Evolutionary conservation across 2,797 vertebrate genomes (phyloP), one percentile per base, ranked within the genome.

Genomic region (Fringilla coelebs): DNA sequence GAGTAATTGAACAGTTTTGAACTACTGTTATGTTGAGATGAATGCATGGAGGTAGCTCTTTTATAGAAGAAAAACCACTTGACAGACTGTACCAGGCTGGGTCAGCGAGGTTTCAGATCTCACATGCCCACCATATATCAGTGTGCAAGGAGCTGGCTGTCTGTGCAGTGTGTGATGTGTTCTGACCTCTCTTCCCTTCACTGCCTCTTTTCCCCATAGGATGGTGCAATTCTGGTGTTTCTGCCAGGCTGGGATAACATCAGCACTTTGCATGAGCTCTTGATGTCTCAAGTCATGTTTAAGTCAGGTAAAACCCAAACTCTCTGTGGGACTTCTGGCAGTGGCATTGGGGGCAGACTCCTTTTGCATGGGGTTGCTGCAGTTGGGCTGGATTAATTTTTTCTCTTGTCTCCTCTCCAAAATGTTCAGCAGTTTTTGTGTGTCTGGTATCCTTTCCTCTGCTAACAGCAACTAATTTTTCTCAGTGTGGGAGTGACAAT

Each of bases 191-290:
- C n/a, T 38, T 62, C 62, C 34, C 45, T 92, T 70, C 41, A 2
- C 25, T 89, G 48, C 74, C 79, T 94, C 51, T 41, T 70, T 31
- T 83, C 21, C n/a, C 7, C 78, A 48, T 87, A 99, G 99, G 99
- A 99, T 76, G 99, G 99, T 95, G 99, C 99, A 6, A 99, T 99
- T 96, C 96, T 99, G 85, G 98, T 99, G 74, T 99, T 99, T 97
- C 98, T 99, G 49, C 99, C 99, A 51, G 99, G 99, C 82, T 99
- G 99, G 99, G 99, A 99, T 98, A 99, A 99, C 97, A 99, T 99
- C 95, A 99, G 99, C 97, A 97, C 95, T 65, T 98, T 99, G 67
- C 98, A 99, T 66, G 99, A 99, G 95, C 98, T 99, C 73, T 97
- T 99, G 70, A 98, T 98, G 97, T 98, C 99, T 75, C 98, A 99